Evolutionary conservation across 2,888 invertebrate species (phyloP), one percentile per base, ranked within the genome.

Genomic region (Ferrisia virgata): DNA sequence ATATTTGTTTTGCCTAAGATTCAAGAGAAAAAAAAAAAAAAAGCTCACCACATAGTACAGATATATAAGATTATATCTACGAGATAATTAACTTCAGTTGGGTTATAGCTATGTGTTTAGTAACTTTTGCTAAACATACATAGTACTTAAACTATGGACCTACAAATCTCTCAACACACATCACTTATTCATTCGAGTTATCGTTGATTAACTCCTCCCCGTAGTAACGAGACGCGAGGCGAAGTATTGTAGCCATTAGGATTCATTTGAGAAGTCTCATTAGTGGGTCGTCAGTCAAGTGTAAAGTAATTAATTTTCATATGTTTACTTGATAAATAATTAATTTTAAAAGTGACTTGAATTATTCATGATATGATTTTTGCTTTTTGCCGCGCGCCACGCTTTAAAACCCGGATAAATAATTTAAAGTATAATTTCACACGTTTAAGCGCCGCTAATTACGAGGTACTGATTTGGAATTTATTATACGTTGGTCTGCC

Each of bases 281-380:
- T 64, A 64, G 58, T 64, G 58, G 58, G 58, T 64, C 58, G 58
- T 64, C 58, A 64, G 58, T 64, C 58, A 64, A 64, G 58, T 28
- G 58, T 64, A 28, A 64, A 64, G 58, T 64, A 64, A 64, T 64
- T 64, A 64, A 64, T 64, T 64, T 64, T 64, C 58, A 64, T 64
- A 64, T 64, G 58, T 64, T 64, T 64, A 64, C 58, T 64, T 64
- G 58, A 64, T 64, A 64, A 64, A 64, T 64, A 64, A 64, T 64
- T 64, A 64, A 64, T 64, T 64, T 64, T 64, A 64, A 64, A 64
- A 64, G 13, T 25, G 25, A 28, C 13, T 64, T 64, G 58, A 64
- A 64, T 64, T 64, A 64, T 64, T 64, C 58, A 64, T 64, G 58
- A 22, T 64, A 64, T 28, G 25, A 28, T 64, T 22, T 64, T 64